Evolutionary conservation across 2,888 invertebrate species (phyloP).

Genomic region (Mycalesis mineus): DNA sequence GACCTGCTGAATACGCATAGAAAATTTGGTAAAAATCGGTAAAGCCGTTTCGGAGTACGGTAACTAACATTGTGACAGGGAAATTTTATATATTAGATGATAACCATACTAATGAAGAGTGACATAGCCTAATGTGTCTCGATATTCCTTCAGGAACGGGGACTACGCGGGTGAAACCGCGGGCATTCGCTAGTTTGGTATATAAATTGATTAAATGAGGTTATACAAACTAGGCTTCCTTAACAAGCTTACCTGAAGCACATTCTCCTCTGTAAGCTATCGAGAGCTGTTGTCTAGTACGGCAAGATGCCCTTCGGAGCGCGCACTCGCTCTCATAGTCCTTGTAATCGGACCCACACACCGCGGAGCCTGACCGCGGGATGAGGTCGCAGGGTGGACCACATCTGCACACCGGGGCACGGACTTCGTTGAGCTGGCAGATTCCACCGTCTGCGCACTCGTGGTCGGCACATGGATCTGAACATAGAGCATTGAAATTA

Average conservation of each 20-base stretch:
- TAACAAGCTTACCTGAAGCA: constrained; percentile 80
- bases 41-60: too few relatives aligned
- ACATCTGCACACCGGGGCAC: constrained; percentile 88
- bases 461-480: constrained; percentile 91
- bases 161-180: too few relatives aligned
- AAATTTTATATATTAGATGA: too few relatives aligned
- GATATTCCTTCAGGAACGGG: too few relatives aligned
- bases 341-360: constrained; percentile 88
- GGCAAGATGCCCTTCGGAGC: constrained; percentile 87
- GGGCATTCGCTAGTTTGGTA: too few relatives aligned
- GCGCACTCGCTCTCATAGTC: constrained; percentile 91
- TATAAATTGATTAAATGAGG: too few relatives aligned
- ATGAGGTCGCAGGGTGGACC: constrained; percentile 87
- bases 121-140: too few relatives aligned
- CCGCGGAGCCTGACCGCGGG: constrained; percentile 81
- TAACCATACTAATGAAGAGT: too few relatives aligned
- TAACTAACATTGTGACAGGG: too few relatives aligned
- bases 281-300: constrained; percentile 83
- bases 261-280: constrained; percentile 91
- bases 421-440: constrained; percentile 88
- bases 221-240: too few relatives aligned
- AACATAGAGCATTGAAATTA: background rate
- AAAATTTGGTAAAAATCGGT: too few relatives aligned
- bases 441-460: constrained; percentile 88
- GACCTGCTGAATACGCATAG: too few relatives aligned